phyloP scores from a whole-genome alignment of 2,797 vertebrate genomes.

The Todus mexicanus region DNA sequence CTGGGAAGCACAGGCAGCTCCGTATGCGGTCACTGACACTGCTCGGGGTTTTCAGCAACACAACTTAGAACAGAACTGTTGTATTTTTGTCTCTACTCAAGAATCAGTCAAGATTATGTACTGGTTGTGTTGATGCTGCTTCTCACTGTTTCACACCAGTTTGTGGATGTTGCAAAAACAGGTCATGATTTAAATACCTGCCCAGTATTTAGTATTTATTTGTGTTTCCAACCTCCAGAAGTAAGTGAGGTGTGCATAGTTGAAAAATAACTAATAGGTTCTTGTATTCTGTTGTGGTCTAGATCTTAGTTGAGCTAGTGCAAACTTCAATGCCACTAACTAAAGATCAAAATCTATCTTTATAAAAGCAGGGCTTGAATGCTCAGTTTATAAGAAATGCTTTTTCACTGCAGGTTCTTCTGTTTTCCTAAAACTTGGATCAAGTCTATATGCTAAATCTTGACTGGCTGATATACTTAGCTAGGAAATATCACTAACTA shows the following conservation, averaged over 20 bases:
- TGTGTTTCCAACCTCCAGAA: neutral
- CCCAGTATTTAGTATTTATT: neutral
- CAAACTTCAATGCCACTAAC: neutral
- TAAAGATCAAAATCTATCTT: neutral
- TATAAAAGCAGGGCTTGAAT: neutral
- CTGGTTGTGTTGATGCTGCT: neutral
- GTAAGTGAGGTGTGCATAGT: neutral
- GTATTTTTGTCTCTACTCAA: neutral
- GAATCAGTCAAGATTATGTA: neutral
- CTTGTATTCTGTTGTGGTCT: neutral
- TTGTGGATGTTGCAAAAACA: neutral
- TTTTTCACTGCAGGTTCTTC: neutral
- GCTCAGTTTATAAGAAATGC: neutral
- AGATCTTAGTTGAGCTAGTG: neutral
- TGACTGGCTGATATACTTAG: neutral
- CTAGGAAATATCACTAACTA: neutral
- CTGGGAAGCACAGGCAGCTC: neutral
- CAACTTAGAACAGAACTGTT: neutral
- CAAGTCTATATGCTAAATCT: neutral
- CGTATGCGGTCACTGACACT: neutral
- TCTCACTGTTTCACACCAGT: neutral
- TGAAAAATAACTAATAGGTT: neutral
- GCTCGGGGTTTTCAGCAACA: neutral
- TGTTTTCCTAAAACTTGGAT: neutral
- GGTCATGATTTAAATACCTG: neutral